Percentiles rank a stretch among this genome's conserved stretches.
Conservation (phyloP, 1,140 invertebrate genomes). For the Leptopilina boulardi region DNA sequence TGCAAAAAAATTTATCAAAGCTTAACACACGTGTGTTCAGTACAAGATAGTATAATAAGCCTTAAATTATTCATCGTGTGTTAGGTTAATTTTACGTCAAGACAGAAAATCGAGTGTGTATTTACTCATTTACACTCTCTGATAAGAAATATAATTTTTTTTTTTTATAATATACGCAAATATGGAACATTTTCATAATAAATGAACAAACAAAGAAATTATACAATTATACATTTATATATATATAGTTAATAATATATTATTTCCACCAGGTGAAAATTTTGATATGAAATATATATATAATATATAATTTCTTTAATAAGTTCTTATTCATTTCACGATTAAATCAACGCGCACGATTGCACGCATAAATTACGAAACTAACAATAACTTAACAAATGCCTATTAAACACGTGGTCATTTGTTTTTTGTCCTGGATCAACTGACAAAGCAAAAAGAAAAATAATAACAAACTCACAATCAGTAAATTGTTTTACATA, state of each 20-base stretch:
- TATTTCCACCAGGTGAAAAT: neutral
- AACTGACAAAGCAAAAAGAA: neutral
- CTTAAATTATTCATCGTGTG: slow-evolving; percentile 14
- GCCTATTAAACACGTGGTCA: neutral
- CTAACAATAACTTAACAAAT: neutral
- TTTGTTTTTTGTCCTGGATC: neutral
- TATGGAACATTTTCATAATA: neutral
- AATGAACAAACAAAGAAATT: neutral
- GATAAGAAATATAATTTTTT: neutral
- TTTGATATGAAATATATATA: neutral
- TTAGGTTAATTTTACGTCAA: slow-evolving; percentile 4
- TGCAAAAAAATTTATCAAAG: neutral
- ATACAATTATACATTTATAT: neutral
- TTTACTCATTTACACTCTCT: neutral
- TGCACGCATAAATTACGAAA: slow-evolving; percentile 30
- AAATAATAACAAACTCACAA: no score
- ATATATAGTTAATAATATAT: neutral
- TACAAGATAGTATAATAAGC: neutral
- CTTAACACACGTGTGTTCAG: neutral
- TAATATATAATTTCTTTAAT: neutral
- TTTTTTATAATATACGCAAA: neutral
- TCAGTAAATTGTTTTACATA: neutral
- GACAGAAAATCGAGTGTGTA: neutral
- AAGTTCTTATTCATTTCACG: neutral
- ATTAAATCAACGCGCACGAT: slow-evolving; percentile 25